Percentiles rank a stretch among this genome's conserved stretches.
These are phyloP conservation scores for Pedionomus torquatus DNA, from an alignment of 2,113 vertebrate species.

Conservation along the genomic window DNA sequence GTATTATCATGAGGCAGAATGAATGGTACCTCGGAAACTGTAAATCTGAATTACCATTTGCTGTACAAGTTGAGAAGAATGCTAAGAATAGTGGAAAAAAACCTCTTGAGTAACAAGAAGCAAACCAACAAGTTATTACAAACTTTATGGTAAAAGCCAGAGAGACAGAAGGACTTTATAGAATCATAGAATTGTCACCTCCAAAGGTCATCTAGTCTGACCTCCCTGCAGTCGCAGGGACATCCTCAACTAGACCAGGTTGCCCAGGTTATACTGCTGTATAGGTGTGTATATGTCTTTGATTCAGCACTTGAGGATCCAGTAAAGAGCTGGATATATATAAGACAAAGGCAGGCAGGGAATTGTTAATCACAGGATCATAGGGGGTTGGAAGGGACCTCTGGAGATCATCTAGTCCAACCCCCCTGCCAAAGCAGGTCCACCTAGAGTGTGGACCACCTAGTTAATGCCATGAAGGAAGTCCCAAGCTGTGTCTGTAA, in stretches of 20 bases:
- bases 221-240: too few species aligned
- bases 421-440: too few species aligned
- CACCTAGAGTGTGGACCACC: too few species aligned
- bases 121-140: background rate
- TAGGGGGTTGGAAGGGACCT: too few species aligned
- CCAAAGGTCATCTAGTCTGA: too few species aligned
- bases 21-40: background rate
- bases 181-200: too few species aligned
- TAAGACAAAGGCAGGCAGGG: background rate
- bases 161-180: background rate
- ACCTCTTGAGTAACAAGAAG: background rate
- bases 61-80: background rate
- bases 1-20: background rate
- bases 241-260: too few species aligned
- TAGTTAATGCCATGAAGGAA: background rate
- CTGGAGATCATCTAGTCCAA: too few species aligned
- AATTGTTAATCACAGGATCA: background rate
- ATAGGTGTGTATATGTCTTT: background rate
- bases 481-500: background rate
- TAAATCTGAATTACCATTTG: slow-evolving; percentile 2
- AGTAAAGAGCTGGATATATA: background rate
- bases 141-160: background rate
- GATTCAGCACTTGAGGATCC: background rate
- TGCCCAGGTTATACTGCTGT: background rate
- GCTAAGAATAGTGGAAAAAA: background rate